Percentiles rank a stretch among this genome's conserved stretches.
phyloP scores from a whole-genome alignment of 2,888 invertebrate genomes.

The Ochropleura leucogaster region DNA sequence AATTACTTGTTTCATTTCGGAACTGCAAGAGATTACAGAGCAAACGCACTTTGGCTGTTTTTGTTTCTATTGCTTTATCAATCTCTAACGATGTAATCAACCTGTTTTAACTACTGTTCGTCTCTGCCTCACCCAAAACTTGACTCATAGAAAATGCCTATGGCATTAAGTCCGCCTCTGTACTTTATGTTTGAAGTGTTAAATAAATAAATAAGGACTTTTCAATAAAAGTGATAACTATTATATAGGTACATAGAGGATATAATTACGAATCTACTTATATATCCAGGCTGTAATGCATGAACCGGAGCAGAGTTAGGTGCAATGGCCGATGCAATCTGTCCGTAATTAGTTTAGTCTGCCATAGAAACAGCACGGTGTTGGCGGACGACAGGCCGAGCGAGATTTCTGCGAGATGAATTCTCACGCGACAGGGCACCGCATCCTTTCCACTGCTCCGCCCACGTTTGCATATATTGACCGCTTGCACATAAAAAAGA shows the following conservation, averaged over 20 bases:
- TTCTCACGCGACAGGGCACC: constrained; percentile 72
- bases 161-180: no score
- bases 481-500: constrained; percentile 30
- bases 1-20: background rate
- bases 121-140: no score
- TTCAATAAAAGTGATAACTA: constrained; percentile 29
- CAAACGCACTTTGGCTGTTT: background rate
- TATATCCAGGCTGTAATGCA: constrained; percentile 70
- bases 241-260: constrained; percentile 1
- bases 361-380: constrained; percentile 65
- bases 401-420: constrained; percentile 71
- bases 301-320: constrained; percentile 70
- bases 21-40: background rate
- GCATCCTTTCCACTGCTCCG: constrained; percentile 63
- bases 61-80: background rate
- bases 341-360: constrained; percentile 79
- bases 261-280: constrained; percentile 41
- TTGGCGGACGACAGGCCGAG: constrained; percentile 63
- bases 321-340: constrained; percentile 82
- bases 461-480: constrained; percentile 63
- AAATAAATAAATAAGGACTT: background rate
- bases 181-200: no score
- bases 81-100: background rate
- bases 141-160: no score
- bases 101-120: no score